Evolutionary conservation across 2,797 vertebrate genomes (phyloP), one percentile per base, ranked within the genome.

Genomic region (Antennarius maculatus): DNA sequence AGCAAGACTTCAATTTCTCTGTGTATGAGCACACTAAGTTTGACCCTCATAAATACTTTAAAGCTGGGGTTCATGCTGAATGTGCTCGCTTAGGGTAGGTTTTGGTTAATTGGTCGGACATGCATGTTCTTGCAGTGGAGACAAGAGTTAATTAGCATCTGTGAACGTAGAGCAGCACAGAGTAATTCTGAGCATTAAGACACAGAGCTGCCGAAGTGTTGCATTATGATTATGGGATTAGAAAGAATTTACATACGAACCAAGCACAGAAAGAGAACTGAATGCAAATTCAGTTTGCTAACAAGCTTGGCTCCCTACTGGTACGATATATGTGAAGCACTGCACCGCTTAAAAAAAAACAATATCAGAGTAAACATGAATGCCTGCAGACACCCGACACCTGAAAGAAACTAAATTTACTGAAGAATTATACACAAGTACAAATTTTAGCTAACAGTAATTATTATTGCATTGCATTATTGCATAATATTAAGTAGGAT

Each of bases 31-130:
- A 27, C 18, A 43, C 50, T 6, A 50, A 4, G 17, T 37, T 18
- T 62, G 53, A 17, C 14, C 14, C 37, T 56, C 37, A 51, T 63
- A 37, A 47, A 57, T 63, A 71, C 12, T 51, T 56, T 28, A 55
- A 43, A 57, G 29, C 60, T 56, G 49, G 67, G 45, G 27, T 43
- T 55, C n/a, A 16, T 39, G 37, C n/a, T 55, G 46, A 34, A 14
- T 48, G 27, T 49, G 43, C 49, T 51, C 5, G 0, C 31, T 45
- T 27, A 48, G 6, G 42, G 48, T 47, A 59, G 37, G 37, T 56
- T 46, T 47, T 9, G 16, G 29, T 49, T 51, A 45, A 51, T 45
- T 49, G 41, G 17, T 23, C 23, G 23, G 23, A 48, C 17, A 39
- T 39, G 18, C 12, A 6, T 14, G 27, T 15, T 66, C n/a, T 13